Conservation (phyloP, 2,113 vertebrate genomes). For the Macaca nemestrina region DNA sequence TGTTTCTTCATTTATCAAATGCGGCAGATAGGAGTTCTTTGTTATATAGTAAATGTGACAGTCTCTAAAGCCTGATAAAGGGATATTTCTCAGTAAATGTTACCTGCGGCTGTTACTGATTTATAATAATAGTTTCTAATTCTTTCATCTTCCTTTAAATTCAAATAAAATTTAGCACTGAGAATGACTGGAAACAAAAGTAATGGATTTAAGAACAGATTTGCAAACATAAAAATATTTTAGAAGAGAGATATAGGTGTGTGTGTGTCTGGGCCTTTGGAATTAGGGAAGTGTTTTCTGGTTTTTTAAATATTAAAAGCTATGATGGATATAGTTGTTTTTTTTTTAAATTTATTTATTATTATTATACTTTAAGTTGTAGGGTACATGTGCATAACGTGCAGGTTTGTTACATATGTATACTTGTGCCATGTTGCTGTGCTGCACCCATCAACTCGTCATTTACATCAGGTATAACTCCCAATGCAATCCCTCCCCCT, state of each 20-base stretch:
- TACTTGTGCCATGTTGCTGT: too few species aligned
- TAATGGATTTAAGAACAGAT: not conserved
- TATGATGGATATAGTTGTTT: not conserved
- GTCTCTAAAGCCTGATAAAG: not conserved
- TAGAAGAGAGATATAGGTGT: not conserved
- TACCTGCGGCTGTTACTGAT: conserved; percentile 8
- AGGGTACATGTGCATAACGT: too few species aligned
- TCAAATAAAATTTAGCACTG: not conserved
- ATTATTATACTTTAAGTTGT: too few species aligned
- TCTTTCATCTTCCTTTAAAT: conserved; percentile 7
- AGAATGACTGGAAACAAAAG: not conserved
- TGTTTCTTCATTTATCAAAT: not conserved
- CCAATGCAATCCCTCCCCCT: too few species aligned
- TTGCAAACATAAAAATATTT: not conserved
- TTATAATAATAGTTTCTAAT: not conserved
- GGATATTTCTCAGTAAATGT: not conserved
- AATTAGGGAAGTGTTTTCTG: conserved; percentile 21
- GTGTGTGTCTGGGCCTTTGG: not conserved
- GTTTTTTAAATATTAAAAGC: not conserved
- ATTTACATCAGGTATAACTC: too few species aligned
- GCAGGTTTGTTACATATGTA: too few species aligned
- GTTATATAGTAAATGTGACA: not conserved
- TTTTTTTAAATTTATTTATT: not conserved
- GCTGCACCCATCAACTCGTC: too few species aligned
- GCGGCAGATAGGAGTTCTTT: not conserved